These are phyloP conservation scores for Zoanthus solanderi DNA, from an alignment of 92 coral and sea anemone species.

Conservation along the genomic window DNA sequence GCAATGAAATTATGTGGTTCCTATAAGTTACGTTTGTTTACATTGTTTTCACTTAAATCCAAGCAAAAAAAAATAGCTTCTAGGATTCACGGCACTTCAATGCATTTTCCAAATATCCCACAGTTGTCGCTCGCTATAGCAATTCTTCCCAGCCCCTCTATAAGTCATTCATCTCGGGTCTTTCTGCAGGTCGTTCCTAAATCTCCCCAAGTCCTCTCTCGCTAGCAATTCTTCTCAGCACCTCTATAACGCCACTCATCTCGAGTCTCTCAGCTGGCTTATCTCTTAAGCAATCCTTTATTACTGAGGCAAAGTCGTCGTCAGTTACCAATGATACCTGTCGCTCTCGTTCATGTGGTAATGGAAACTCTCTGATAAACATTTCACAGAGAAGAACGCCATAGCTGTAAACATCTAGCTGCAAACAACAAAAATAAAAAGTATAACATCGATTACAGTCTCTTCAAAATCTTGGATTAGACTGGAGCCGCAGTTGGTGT, in stretches of 20 bases:
- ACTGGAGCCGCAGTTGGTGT: too few species aligned
- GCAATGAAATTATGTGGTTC: too few species aligned
- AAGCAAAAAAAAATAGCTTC: too few species aligned
- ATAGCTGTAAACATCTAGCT: slow-evolving; percentile 22
- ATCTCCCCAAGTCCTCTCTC: not conserved
- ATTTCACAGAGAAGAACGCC: slow-evolving; percentile 22
- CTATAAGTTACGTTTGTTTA: too few species aligned
- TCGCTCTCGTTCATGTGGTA: slow-evolving; percentile 6
- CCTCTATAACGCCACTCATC: slow-evolving; percentile 14
- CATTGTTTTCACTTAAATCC: too few species aligned
- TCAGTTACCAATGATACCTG: slow-evolving; percentile 9
- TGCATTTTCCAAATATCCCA: too few species aligned
- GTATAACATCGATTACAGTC: too few species aligned
- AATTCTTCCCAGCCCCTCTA: too few species aligned
- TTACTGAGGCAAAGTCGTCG: not conserved
- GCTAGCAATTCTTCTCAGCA: not conserved
- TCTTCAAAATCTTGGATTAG: too few species aligned
- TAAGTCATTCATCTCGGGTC: too few species aligned
- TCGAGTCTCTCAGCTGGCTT: not conserved
- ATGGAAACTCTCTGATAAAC: not conserved
- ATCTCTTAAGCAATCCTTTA: not conserved
- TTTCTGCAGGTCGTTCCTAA: not conserved
- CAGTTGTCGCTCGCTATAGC: too few species aligned
- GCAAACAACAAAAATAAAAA: not conserved
- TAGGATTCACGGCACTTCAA: too few species aligned